Evolutionary conservation across 2,113 vertebrate genomes (phyloP).

Genomic region (Oophaga pumilio): DNA sequence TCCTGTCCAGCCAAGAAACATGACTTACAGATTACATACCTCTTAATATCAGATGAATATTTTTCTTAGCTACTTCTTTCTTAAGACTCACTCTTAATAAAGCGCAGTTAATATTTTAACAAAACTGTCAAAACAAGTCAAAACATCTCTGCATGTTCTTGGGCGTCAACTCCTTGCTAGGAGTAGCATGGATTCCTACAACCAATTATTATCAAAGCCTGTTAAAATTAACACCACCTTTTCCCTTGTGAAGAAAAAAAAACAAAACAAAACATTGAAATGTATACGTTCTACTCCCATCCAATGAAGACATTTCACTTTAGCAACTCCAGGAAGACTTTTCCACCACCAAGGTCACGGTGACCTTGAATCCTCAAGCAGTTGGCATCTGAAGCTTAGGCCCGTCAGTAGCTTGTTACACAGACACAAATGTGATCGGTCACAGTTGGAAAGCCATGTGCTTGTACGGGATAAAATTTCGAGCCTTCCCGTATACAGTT

Average conservation of each 20-base stretch:
- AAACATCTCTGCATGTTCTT: slow-evolving; percentile 23
- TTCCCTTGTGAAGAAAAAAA: slow-evolving; percentile 2
- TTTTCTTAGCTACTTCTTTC: not conserved
- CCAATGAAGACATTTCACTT: not conserved
- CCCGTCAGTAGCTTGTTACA: slow-evolving; percentile 42
- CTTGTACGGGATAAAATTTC: slow-evolving; percentile 32
- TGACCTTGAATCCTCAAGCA: slow-evolving; percentile 46
- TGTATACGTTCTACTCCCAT: not conserved
- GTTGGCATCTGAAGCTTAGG: slow-evolving; percentile 49
- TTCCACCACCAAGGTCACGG: slow-evolving; percentile 57
- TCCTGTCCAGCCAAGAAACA: not conserved
- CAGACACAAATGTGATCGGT: slow-evolving; percentile 46
- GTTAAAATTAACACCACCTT: slow-evolving; percentile 17
- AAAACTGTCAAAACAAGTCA: slow-evolving; percentile 23
- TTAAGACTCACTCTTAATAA: not conserved
- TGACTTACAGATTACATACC: not conserved
- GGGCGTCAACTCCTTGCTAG: slow-evolving; percentile 9
- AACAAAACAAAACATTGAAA: not conserved
- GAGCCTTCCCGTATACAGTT: slow-evolving; percentile 14
- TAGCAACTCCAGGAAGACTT: not conserved
- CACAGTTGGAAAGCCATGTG: slow-evolving; percentile 44
- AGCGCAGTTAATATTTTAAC: slow-evolving; percentile 20
- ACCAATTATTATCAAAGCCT: slow-evolving; percentile 15
- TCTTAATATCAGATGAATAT: not conserved
- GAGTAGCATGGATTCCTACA: slow-evolving; percentile 3